These are phyloP conservation scores for Shinisaurus crocodilurus DNA, from an alignment of 2,113 vertebrate genomes.

Conservation along the genomic window DNA sequence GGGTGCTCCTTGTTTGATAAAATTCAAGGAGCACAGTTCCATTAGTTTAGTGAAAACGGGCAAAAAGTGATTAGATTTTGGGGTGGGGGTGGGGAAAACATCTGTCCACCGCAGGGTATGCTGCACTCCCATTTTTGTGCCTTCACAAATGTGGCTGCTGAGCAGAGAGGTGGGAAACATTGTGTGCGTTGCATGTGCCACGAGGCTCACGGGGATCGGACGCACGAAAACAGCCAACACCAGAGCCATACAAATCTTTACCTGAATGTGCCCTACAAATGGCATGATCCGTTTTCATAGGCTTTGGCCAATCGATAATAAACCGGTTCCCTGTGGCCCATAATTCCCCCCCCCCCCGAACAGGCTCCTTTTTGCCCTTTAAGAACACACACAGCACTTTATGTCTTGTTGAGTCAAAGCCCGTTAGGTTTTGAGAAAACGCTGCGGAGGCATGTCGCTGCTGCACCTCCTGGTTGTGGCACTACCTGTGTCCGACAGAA, in stretches of 20 bases:
- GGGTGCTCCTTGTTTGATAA: background rate
- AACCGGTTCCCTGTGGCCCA: background rate
- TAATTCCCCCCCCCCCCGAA: background rate
- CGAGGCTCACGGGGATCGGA: too few relatives aligned
- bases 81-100: too few relatives aligned
- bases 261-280: background rate
- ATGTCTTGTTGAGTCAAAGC: background rate
- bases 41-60: background rate
- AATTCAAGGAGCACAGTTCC: too few relatives aligned
- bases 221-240: background rate
- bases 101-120: background rate
- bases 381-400: background rate
- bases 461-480: background rate
- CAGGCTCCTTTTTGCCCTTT: background rate
- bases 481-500: too few relatives aligned
- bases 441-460: background rate
- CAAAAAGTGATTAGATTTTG: background rate
- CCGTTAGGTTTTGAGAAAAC: background rate
- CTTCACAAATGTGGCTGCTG: background rate
- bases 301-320: background rate
- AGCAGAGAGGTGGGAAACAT: background rate
- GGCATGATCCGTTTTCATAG: background rate
- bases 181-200: background rate
- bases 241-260: background rate
- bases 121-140: background rate